Evolutionary conservation across 2,888 invertebrate species (phyloP), one percentile per base, ranked within the genome.

Genomic region (Eudemis profundana): DNA sequence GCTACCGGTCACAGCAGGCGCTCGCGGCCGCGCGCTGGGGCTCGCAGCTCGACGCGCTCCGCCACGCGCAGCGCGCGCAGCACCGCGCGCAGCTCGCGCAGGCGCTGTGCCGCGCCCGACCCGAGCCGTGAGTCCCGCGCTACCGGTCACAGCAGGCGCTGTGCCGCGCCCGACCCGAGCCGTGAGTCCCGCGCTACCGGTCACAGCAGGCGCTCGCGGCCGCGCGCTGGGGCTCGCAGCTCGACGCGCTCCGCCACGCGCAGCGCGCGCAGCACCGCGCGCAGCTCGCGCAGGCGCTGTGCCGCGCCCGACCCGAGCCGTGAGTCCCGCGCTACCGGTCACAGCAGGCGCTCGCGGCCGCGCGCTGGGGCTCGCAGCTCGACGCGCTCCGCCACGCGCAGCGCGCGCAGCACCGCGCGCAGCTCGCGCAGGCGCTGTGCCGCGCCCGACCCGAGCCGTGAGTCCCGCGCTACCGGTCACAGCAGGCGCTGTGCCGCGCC

Each of bases 61-160:
- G 96, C 96, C 60, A 97, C 96, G 10, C 95, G 97, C 72, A 96
- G 97, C 94, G 96, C n/a, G n/a, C n/a, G n/a, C n/a, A n/a, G n/a
- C n/a, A n/a, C n/a, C n/a, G 95, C 72, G 96, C 96, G 49, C 96
- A 97, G 89, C 92, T 98, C 57, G 97, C n/a, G n/a, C n/a, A 97
- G 77, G 96, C 96, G 2, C 93, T 97, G 73, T 94, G 96, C 76
- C 96, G 96, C 70, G 96, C 96, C 47, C 98, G 98, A 88, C 94
- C 96, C 63, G 93, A 96, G 38, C 96, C n/a, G n/a, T n/a, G n/a
- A 97, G 76, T 98, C 97, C 83, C 93, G 97, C 59, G 95, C 97
- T n/a, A 3, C 40, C 15, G 15, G 40, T 54, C 15, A 27, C 23
- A n/a, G 54, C 40, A 2, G 76, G 98, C 98, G 98, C 95, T 98